Percentiles rank a stretch among this genome's conserved stretches.
These are phyloP conservation scores for Oncorhynchus kisutch DNA, from an alignment of 2,113 vertebrate genomes.

Conservation along the genomic window DNA sequence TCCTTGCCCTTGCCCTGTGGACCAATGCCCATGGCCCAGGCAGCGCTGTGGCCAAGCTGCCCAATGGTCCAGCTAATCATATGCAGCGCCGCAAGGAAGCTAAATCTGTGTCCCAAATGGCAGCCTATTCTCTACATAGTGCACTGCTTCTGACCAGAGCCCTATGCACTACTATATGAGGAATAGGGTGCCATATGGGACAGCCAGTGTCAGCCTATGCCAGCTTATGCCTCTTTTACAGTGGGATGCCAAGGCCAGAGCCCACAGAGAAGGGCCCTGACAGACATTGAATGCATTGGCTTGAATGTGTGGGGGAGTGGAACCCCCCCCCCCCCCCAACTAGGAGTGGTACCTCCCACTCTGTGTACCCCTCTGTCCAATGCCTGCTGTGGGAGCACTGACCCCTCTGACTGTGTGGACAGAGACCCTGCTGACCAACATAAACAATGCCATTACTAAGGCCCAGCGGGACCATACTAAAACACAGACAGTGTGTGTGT, in stretches of 20 bases:
- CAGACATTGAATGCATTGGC: conserved; percentile 39
- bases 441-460: conserved; percentile 55
- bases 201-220: too few relatives aligned
- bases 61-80: conserved; percentile 79
- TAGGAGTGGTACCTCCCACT: not conserved
- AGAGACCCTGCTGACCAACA: conserved; percentile 66
- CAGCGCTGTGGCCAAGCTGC: conserved; percentile 69
- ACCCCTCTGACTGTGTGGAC: conserved; percentile 60
- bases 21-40: conserved; percentile 64
- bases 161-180: too few relatives aligned
- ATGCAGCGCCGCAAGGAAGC: conserved; percentile 72
- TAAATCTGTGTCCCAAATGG: conserved; percentile 22
- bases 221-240: conserved; percentile 42
- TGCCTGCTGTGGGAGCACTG: conserved; percentile 57
- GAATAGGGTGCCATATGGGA: too few relatives aligned
- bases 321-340: conserved; percentile 5
- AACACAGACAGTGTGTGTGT: conserved; percentile 9
- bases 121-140: too few relatives aligned
- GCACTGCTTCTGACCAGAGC: too few relatives aligned
- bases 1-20: conserved; percentile 60
- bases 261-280: conserved; percentile 36
- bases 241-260: conserved; percentile 42
- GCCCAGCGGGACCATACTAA: conserved; percentile 32
- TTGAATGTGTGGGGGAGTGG: conserved; percentile 48
- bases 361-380: conserved; percentile 46